Evolutionary conservation across 2,888 invertebrate species (phyloP).

Genomic region (Ctena decussata): DNA sequence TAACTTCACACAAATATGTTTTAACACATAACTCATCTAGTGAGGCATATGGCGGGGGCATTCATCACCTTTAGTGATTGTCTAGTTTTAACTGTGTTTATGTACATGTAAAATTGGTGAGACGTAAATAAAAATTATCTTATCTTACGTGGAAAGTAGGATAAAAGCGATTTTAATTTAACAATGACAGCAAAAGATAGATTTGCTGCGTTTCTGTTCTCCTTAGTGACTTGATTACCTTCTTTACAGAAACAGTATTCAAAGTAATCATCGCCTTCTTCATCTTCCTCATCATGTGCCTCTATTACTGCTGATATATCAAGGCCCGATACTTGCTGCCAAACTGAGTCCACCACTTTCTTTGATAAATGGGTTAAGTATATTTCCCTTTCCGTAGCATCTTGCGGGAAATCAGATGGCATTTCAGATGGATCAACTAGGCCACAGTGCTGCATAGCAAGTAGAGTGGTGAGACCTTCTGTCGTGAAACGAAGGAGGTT

Average conservation of each 20-base stretch:
- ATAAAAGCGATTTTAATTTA: no score
- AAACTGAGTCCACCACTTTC: conserved; percentile 23
- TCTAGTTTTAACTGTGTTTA: no score
- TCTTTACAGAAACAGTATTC: conserved; percentile 45
- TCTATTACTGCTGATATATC: neutral
- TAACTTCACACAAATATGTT: no score
- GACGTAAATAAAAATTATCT: no score
- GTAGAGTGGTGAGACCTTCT: conserved; percentile 29
- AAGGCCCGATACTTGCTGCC: conserved; percentile 2
- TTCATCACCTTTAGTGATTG: no score
- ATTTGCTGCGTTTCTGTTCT: no score
- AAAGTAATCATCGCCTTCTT: neutral
- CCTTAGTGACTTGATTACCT: conserved; percentile 15
- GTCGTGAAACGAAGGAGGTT: conserved; percentile 42
- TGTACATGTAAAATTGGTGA: no score
- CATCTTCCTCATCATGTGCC: neutral
- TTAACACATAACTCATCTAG: no score
- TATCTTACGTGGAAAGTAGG: no score
- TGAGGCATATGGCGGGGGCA: no score
- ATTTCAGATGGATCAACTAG: neutral
- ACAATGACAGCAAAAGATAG: no score
- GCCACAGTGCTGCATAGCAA: conserved; percentile 29
- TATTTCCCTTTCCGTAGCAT: neutral
- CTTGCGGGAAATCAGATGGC: neutral
- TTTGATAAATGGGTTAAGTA: neutral